These are phyloP conservation scores for Calyptommatus sinebrachiatus DNA, from an alignment of 2,113 vertebrate genomes.

Conservation along the genomic window DNA sequence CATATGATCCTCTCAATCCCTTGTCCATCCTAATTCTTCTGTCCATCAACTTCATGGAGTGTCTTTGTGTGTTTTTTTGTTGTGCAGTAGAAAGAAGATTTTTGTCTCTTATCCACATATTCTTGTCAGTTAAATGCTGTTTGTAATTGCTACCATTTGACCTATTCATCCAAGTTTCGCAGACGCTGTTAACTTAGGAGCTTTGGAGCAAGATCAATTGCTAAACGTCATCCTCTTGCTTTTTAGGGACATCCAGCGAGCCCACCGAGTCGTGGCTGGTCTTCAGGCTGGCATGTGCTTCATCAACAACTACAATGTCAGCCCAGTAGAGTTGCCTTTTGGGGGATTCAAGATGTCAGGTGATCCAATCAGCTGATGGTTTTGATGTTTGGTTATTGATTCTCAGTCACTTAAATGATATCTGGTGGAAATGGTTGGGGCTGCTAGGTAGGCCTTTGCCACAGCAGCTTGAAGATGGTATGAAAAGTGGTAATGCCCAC, in stretches of 20 bases:
- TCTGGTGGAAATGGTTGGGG: not conserved
- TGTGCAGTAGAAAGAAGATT: too few relatives aligned
- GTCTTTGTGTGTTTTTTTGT: too few relatives aligned
- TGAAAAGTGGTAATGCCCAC: not conserved
- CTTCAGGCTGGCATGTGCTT: conserved; percentile 91
- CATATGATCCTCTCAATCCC: too few relatives aligned
- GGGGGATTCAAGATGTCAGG: conserved; percentile 96
- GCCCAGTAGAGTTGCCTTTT: conserved; percentile 87
- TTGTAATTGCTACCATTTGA: not conserved
- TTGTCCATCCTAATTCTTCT: too few relatives aligned
- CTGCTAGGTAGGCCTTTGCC: not conserved
- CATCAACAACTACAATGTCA: conserved; percentile 95
- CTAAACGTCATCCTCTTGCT: conserved; percentile 21
- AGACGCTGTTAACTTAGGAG: not conserved
- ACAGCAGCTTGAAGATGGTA: not conserved
- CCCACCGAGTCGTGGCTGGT: conserved; percentile 85
- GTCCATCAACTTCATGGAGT: too few relatives aligned
- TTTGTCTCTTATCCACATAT: too few relatives aligned
- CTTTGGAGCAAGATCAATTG: not conserved
- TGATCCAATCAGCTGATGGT: conserved; percentile 52
- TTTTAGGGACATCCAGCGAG: conserved; percentile 87
- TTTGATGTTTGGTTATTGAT: not conserved
- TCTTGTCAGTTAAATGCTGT: not conserved
- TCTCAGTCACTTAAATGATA: not conserved
- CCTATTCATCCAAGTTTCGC: too few relatives aligned